Evolutionary conservation across 2,888 invertebrate species (phyloP), one percentile per base, ranked within the genome.

Genomic region (Lagria hirta): DNA sequence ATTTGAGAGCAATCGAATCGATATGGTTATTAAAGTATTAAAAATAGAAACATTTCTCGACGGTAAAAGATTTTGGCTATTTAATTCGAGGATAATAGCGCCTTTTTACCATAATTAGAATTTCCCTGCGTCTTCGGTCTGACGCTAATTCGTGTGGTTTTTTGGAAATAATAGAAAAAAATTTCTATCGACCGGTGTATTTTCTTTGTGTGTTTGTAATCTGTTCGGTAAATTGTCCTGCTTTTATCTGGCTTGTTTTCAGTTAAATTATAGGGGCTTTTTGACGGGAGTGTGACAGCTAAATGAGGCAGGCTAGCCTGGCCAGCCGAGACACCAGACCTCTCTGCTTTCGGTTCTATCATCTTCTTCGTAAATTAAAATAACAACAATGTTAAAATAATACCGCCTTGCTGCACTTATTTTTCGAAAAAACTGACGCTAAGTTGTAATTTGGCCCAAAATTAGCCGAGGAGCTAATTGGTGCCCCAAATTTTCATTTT

Each of bases 281-380:
- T 65, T 69, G 69, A 69, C 61, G 64, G 58, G 63, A 51, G 66
- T 56, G 64, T 69, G 69, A 69, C 69, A 68, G 68, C 60, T 56
- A 68, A 68, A 69, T 69, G 64, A 64, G 65, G 55, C 55, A 48
- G 46, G 57, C 57, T 58, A 56, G 56, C n/a, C n/a, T n/a, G n/a
- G n/a, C n/a, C 56, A 48, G 38, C 40, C 51, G 48, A 43, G 44
- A n/a, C 51, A 34, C 27, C 20, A 18, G 20, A 18, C n/a, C n/a
- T n/a, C n/a, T n/a, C n/a, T n/a, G n/a, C n/a, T n/a, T n/a, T n/a
- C n/a, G n/a, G n/a, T n/a, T n/a, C n/a, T n/a, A n/a, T n/a, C n/a
- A n/a, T n/a, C n/a, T n/a, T n/a, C n/a, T n/a, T n/a, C n/a, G n/a
- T n/a, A n/a, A n/a, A n/a, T n/a, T n/a, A n/a, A n/a, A n/a, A n/a